phyloP scores from a whole-genome alignment of 2,888 invertebrate species.

The Pandemis heparana region DNA sequence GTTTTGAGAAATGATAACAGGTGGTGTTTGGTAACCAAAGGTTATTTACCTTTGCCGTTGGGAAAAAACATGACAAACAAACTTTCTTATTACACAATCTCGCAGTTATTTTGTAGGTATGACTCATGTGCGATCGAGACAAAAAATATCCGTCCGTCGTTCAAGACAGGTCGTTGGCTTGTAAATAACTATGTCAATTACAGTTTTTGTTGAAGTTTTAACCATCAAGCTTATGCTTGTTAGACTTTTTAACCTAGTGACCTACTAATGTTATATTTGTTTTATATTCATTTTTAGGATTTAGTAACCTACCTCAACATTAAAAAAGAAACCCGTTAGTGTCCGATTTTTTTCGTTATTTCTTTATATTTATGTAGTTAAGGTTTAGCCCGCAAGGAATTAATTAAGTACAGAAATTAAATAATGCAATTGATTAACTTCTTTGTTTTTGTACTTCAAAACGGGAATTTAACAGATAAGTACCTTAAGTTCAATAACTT shows the following conservation, averaged over 20 bases:
- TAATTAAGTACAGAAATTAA: no score
- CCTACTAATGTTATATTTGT: no score
- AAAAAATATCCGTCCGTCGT: conserved; percentile 13
- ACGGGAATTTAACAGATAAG: no score
- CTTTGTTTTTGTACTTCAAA: no score
- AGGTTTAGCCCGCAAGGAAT: no score
- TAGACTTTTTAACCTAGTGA: background rate
- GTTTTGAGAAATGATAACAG: background rate
- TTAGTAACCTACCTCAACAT: no score
- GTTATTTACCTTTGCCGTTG: conserved; percentile 17
- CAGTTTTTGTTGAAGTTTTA: background rate
- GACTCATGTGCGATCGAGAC: conserved; percentile 18
- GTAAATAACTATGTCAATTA: background rate
- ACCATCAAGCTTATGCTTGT: background rate
- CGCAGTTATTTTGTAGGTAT: conserved; percentile 11
- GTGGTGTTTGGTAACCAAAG: background rate
- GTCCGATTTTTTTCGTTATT: no score
- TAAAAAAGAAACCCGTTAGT: no score
- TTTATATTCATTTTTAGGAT: no score
- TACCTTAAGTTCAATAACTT: no score
- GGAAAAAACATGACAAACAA: conserved; percentile 21
- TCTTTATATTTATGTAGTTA: no score
- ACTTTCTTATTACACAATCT: conserved; percentile 34
- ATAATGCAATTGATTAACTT: no score
- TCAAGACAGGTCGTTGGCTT: background rate